Base-by-base conservation (phyloP, 1,140 invertebrate genomes). In the Drosophila sechellia region DNA sequence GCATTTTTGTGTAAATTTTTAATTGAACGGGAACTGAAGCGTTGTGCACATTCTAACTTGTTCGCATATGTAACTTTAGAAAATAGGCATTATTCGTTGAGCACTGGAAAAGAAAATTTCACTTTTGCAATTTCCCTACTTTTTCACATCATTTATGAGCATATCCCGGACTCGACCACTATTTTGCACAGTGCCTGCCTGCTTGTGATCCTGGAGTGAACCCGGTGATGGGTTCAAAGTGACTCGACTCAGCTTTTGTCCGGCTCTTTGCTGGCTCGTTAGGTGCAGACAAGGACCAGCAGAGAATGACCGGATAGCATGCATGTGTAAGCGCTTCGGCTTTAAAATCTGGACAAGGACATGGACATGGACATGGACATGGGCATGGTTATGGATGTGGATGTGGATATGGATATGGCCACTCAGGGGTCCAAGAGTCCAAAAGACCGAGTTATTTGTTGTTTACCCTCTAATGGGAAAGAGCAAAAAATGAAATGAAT, bases 271-370 rank as follows among this genome's bases (percentile, higher is more conserved):
- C 35, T 54, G 48, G 56, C 74, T 85, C 81, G 81, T 85, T 81
- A 75, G 63, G 42, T 53, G 57, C 81, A 81, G 74, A 81, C 77
- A 81, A 81, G 45, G 52, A 60, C 75, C 43, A 37, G 42, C 52
- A 53, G 46, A 78, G 64, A 81, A 71, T 48, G 77, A 73, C 77
- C 78, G 70, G 27, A 34, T 55, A 72, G 59, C 57, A 55, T 64
- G 53, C 77, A 79, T 83, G 56, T 52, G 66, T 58, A 53, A 49
- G 35, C 5, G n/a, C 43, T 53, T 20, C 2, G 72, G 66, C 68
- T 81, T 85, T 70, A 54, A 84, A 81, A 54, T 73, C 48, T 77
- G 43, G 12, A 80, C 77, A 63, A 65, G 64, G 78, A 58, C 49
- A 53, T 77, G 53, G 40, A 63, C 12, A 5, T 57, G 39, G 37